Evolutionary conservation across 2,888 invertebrate species (phyloP).

Genomic region (Caenorhabditis wallacei): DNA sequence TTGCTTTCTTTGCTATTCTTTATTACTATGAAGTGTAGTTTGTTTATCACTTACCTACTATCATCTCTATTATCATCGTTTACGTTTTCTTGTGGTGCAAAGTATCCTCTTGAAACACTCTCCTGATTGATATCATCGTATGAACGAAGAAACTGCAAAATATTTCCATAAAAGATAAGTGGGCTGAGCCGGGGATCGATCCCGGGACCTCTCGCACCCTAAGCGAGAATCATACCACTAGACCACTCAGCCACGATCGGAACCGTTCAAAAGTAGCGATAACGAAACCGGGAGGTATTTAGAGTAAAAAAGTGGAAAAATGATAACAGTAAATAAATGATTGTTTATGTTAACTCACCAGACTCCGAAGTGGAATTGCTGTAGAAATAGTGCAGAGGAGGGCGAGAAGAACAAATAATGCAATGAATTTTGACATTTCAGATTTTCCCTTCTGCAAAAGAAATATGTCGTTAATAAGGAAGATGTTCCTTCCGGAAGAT

Average conservation of each 20-base stretch:
- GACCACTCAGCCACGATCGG: constrained; percentile 79
- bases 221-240: constrained; percentile 84
- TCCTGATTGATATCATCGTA: constrained; percentile 61
- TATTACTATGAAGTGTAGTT: constrained; percentile 32
- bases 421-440: constrained; percentile 40
- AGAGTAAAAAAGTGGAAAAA: not conserved
- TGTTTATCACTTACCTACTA: constrained; percentile 37
- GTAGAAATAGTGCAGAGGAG: constrained; percentile 39
- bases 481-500: too few relatives aligned
- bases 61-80: constrained; percentile 36
- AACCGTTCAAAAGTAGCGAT: not conserved
- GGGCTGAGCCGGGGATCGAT: constrained; percentile 82
- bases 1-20: constrained; percentile 9
- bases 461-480: not conserved
- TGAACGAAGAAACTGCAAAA: constrained; percentile 59
- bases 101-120: constrained; percentile 34
- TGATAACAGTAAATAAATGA: constrained; percentile 8
- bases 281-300: not conserved
- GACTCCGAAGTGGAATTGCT: constrained; percentile 52
- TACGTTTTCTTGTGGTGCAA: constrained; percentile 20
- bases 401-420: constrained; percentile 33
- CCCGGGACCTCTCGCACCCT: constrained; percentile 84
- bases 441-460: not conserved
- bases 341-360: constrained; percentile 37
- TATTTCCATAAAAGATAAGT: constrained; percentile 25